A percentile compares a stretch with the other conserved stretches of the same genome.
Evolutionary conservation across 2,113 vertebrate species (phyloP).

Genomic region (Tamias sibiricus): DNA sequence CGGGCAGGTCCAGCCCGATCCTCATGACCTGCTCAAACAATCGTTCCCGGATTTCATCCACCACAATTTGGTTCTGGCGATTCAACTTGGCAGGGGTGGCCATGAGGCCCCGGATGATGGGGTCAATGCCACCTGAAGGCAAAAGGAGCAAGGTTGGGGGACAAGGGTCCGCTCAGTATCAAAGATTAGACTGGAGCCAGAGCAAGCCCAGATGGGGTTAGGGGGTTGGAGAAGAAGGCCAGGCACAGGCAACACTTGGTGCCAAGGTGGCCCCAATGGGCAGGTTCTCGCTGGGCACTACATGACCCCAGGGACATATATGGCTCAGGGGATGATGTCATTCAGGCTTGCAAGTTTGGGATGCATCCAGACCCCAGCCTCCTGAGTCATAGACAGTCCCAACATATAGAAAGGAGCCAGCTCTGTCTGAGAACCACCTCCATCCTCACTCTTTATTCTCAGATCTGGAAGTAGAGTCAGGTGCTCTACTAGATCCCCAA

Average conservation of each 20-base stretch:
- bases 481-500: not conserved
- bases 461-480: not conserved
- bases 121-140: slow-evolving; percentile 91
- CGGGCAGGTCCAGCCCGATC: slow-evolving; percentile 88
- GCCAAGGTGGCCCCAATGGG: not conserved
- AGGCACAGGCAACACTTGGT: not conserved
- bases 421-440: not conserved
- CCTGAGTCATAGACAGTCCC: not conserved
- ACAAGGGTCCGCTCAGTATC: not conserved
- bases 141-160: not conserved
- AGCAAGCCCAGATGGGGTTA: not conserved
- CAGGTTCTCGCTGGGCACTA: not conserved
- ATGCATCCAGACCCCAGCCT: not conserved
- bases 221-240: not conserved
- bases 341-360: not conserved
- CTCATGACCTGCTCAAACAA: slow-evolving; percentile 89
- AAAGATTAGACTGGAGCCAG: not conserved
- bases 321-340: not conserved
- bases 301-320: not conserved
- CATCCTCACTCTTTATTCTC: not conserved
- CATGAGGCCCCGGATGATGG: slow-evolving; percentile 89
- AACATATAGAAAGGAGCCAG: not conserved
- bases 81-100: slow-evolving; percentile 90
- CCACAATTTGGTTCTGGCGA: slow-evolving; percentile 90
- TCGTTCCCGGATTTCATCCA: slow-evolving; percentile 90